Percentiles rank a stretch among this genome's conserved stretches.
Conservation (phyloP, 1,140 invertebrate genomes). For the Tetragonula clypearis region DNA sequence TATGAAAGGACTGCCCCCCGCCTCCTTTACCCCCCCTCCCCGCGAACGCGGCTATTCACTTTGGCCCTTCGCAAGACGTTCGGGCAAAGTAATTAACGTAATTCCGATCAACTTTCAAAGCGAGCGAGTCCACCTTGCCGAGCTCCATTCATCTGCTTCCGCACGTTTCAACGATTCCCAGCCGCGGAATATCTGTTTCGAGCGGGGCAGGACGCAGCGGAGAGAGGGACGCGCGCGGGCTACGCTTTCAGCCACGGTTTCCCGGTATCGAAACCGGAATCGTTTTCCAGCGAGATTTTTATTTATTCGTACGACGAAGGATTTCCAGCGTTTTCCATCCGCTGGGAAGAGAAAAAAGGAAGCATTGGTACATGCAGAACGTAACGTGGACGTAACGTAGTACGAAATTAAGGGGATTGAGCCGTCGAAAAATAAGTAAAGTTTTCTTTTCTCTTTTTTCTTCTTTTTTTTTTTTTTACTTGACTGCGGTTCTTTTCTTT, state of each 20-base stretch:
- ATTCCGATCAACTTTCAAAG: slow-evolving; percentile 12
- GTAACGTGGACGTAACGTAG: background rate
- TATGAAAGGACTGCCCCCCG: slow-evolving; percentile 35
- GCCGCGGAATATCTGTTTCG: background rate
- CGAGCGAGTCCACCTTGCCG: background rate
- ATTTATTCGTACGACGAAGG: background rate
- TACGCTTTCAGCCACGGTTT: background rate
- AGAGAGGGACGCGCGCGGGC: background rate
- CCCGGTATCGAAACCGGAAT: background rate
- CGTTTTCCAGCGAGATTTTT: background rate
- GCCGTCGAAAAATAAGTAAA: too few relatives aligned
- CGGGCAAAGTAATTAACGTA: slow-evolving; percentile 23
- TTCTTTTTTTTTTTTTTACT: too few relatives aligned
- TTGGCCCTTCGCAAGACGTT: slow-evolving; percentile 14
- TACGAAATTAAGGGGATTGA: background rate
- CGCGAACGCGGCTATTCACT: background rate
- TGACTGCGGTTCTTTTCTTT: too few relatives aligned
- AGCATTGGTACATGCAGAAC: background rate
- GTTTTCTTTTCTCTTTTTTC: too few relatives aligned
- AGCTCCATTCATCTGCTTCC: background rate
- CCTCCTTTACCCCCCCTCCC: background rate
- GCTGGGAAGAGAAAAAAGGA: background rate
- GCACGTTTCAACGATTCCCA: background rate
- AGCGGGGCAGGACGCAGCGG: background rate
- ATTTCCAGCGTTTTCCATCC: background rate